phyloP scores from a whole-genome alignment of 2,797 vertebrate species.

The Glyptemys insculpta region DNA sequence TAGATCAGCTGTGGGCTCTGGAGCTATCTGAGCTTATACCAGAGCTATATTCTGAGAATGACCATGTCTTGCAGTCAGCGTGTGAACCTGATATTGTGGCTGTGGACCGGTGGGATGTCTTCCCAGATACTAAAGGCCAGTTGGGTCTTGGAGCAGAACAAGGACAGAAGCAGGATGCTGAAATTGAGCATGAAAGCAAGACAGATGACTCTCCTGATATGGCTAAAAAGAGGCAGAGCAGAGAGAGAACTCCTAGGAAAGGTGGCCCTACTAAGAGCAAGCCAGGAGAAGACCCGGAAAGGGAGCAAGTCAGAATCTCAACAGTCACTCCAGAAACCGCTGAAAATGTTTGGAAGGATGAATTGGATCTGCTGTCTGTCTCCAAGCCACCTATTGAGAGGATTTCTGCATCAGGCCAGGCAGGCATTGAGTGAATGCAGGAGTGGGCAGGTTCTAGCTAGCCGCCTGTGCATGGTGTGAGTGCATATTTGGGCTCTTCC shows the following conservation, averaged over 20 bases:
- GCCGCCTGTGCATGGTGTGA: slow-evolving; percentile 28
- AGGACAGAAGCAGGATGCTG: slow-evolving; percentile 8
- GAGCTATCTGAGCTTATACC: slow-evolving; percentile 63
- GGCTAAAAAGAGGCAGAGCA: slow-evolving; percentile 64
- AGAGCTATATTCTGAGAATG: slow-evolving; percentile 29
- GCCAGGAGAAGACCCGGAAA: slow-evolving; percentile 1
- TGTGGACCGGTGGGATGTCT: slow-evolving; percentile 81
- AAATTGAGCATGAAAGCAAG: background rate
- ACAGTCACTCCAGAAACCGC: slow-evolving; percentile 46
- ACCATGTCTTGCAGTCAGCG: slow-evolving; percentile 71
- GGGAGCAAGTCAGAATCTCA: slow-evolving; percentile 19
- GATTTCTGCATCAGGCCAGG: slow-evolving; percentile 93
- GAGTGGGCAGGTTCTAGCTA: background rate
- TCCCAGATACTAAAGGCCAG: slow-evolving; percentile 81
- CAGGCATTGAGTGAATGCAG: slow-evolving; percentile 81
- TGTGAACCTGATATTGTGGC: slow-evolving; percentile 82
- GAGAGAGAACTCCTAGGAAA: slow-evolving; percentile 24
- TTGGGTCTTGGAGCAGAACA: background rate
- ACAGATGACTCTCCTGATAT: slow-evolving; percentile 30
- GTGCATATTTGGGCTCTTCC: background rate
- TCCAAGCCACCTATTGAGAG: slow-evolving; percentile 82
- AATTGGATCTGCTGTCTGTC: slow-evolving; percentile 77
- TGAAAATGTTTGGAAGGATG: slow-evolving; percentile 72
- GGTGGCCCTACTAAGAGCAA: background rate
- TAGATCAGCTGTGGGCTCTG: slow-evolving; percentile 84